Evolutionary conservation across 2,888 invertebrate genomes (phyloP).

Genomic region (Caenorhabditis japonica): DNA sequence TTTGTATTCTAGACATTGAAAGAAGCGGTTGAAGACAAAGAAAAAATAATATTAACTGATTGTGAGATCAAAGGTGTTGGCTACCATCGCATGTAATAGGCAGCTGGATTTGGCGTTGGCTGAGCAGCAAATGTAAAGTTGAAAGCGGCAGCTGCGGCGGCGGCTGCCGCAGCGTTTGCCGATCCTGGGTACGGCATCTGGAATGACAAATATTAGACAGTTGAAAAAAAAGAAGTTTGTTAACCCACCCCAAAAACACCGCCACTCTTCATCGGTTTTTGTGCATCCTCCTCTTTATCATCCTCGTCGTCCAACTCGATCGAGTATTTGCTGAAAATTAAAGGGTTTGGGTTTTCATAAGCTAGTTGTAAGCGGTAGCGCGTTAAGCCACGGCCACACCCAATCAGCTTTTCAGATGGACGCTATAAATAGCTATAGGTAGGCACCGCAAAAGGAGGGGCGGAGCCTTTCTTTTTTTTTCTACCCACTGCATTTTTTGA

Average conservation of each 20-base stretch:
- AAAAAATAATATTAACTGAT: not conserved
- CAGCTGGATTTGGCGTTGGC: constrained; percentile 22
- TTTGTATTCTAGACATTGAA: constrained; percentile 23
- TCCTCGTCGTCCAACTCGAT: constrained; percentile 48
- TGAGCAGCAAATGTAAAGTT: constrained; percentile 36
- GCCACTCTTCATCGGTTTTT: constrained; percentile 9
- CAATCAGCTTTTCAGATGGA: no score
- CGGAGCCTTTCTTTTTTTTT: no score
- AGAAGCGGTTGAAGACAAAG: constrained; percentile 3
- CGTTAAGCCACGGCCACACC: no score
- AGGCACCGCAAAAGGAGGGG: no score
- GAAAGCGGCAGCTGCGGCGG: constrained; percentile 40
- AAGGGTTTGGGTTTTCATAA: no score
- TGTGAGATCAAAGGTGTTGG: no score
- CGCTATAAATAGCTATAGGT: no score
- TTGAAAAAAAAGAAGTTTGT: not conserved
- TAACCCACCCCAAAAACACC: constrained; percentile 27
- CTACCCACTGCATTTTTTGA: no score
- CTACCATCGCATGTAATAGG: constrained; percentile 45
- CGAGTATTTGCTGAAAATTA: constrained; percentile 50
- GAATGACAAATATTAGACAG: not conserved
- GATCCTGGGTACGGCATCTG: constrained; percentile 23
- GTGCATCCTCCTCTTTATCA: constrained; percentile 32
- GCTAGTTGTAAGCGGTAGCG: no score
- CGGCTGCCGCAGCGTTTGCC: constrained; percentile 27